Evolutionary conservation across 2,888 invertebrate genomes (phyloP).

Genomic region (Athetis lepigone): DNA sequence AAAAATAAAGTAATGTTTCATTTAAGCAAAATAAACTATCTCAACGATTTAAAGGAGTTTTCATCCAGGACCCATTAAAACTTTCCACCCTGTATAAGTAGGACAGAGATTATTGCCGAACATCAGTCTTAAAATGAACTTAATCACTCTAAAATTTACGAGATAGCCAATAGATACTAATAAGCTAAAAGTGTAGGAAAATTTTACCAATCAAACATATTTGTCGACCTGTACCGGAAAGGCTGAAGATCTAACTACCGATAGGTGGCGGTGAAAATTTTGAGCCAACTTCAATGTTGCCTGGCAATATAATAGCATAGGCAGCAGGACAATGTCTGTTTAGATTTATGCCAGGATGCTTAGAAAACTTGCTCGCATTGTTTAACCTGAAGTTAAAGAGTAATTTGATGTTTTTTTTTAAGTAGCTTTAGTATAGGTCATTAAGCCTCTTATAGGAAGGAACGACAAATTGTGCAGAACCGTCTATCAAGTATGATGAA

Average conservation of each 20-base stretch:
- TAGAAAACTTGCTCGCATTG: background rate
- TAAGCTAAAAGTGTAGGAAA: too few species aligned
- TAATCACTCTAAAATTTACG: too few species aligned
- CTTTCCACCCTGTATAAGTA: too few species aligned
- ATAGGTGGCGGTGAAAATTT: slow-evolving; percentile 37
- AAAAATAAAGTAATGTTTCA: too few species aligned
- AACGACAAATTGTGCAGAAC: background rate
- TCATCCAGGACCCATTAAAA: too few species aligned
- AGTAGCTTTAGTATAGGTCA: too few species aligned
- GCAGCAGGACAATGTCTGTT: background rate
- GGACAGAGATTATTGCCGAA: too few species aligned
- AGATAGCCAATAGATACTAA: too few species aligned
- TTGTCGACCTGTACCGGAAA: background rate
- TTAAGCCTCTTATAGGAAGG: background rate
- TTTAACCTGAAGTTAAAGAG: background rate
- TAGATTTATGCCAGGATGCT: background rate
- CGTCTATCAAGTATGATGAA: background rate
- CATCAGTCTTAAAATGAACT: too few species aligned
- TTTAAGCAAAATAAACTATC: too few species aligned
- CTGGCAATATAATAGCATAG: background rate
- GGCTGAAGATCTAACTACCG: background rate
- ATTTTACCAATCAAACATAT: too few species aligned
- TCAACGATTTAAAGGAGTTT: too few species aligned
- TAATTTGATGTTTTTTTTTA: background rate
- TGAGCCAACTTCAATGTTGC: background rate